phyloP scores from a whole-genome alignment of 2,797 vertebrate species.

The Sylvilagus floridanus region DNA sequence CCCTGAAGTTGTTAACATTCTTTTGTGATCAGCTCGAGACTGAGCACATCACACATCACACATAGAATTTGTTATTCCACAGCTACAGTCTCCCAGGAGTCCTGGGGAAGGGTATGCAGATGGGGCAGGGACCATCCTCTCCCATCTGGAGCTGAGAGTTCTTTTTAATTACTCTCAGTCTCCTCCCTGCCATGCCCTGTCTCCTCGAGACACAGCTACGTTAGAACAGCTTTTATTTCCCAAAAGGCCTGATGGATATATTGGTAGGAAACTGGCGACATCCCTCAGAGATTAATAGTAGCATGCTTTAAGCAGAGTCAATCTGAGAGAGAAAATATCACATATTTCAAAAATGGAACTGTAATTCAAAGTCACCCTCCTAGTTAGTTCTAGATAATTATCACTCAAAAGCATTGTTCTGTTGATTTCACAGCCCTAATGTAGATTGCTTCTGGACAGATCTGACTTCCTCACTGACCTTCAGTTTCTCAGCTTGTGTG shows the following conservation, averaged over 20 bases:
- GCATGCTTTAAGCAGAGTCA: background rate
- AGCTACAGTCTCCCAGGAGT: background rate
- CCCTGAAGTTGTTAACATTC: conserved; percentile 8
- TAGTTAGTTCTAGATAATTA: background rate
- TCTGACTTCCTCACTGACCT: background rate
- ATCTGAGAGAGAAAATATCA: background rate
- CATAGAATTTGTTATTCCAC: background rate
- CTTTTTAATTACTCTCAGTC: conserved; percentile 70
- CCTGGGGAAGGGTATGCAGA: background rate
- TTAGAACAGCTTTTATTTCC: conserved; percentile 42
- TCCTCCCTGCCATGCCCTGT: background rate
- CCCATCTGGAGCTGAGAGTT: background rate
- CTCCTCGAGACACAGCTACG: conserved; percentile 28
- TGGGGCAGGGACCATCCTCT: background rate
- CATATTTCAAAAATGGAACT: background rate
- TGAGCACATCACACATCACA: conserved; percentile 28
- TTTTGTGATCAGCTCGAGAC: background rate
- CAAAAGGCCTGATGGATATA: background rate
- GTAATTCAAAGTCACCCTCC: background rate
- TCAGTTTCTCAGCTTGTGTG: background rate
- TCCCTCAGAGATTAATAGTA: background rate
- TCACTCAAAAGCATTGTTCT: background rate
- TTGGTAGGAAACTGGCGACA: background rate
- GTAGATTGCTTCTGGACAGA: background rate
- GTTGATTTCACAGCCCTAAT: background rate